Evolutionary conservation across 2,888 invertebrate species (phyloP).

Genomic region (Unio delphinus): DNA sequence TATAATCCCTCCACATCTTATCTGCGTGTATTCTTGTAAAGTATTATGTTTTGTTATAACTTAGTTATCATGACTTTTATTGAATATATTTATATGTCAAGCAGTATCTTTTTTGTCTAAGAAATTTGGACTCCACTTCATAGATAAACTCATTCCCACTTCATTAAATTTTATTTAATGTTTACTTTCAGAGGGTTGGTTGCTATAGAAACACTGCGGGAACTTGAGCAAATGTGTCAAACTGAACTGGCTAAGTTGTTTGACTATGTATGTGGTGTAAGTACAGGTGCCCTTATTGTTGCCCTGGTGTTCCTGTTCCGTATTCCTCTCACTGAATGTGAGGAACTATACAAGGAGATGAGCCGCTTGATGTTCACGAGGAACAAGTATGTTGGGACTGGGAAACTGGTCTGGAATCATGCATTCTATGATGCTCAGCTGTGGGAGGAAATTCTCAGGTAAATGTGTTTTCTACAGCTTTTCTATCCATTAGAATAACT

Average conservation of each 20-base stretch:
- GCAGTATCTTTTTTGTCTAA: too few species aligned
- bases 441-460: conserved; percentile 84
- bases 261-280: conserved; percentile 81
- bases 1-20: too few species aligned
- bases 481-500: too few species aligned
- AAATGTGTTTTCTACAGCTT: conserved; percentile 21
- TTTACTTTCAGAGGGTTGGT: conserved; percentile 80
- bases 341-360: conserved; percentile 72
- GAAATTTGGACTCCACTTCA: too few species aligned
- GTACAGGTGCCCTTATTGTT: conserved; percentile 74
- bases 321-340: conserved; percentile 76
- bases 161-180: too few species aligned
- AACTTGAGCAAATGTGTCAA: conserved; percentile 79
- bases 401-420: conserved; percentile 84
- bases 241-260: conserved; percentile 82
- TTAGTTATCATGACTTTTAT: too few species aligned
- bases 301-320: conserved; percentile 57
- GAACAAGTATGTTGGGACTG: conserved; percentile 80
- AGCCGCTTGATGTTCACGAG: conserved; percentile 78
- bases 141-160: neutral
- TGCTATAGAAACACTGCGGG: conserved; percentile 85
- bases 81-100: too few species aligned
- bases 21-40: too few species aligned
- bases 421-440: conserved; percentile 89
- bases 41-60: too few species aligned